Evolutionary conservation across 2,797 vertebrate genomes (phyloP), one percentile per base, ranked within the genome.

Genomic region (Garrulus glandarius): DNA sequence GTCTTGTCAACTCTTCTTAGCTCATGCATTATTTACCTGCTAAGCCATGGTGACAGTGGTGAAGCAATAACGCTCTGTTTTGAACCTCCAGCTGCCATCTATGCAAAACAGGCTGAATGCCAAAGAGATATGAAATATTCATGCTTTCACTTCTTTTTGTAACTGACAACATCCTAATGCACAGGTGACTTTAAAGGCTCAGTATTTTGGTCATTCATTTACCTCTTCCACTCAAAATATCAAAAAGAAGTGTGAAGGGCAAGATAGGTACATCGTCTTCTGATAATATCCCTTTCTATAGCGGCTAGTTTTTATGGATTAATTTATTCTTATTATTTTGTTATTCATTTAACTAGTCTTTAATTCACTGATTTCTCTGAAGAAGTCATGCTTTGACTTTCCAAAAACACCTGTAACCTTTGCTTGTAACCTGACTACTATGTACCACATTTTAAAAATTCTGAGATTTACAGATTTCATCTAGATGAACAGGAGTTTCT

Each of bases 11-110:
- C 37, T 86, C 65, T 91, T 83, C 92, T 92, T 34, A 92, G 57
- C 79, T 93, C 79, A 95, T 96, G 91, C 84, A 96, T 96, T 96
- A 95, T 96, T 96, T 96, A 97, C 95, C 87, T 86, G 57, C 76
- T 91, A 93, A 96, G 67, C 75, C 74, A 56, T 6, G 55, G 91
- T 92, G 95, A 94, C 92, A 91, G 87, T 63, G 52, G 91, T 56
- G 65, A 59, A 88, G 89, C 69, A 91, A 72, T 89, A 93, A 92
- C 1, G 8, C 46, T 93, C 76, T 72, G 74, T 79, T 94, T 92
- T 84, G 91, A 92, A 97, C 89, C 76, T 95, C 87, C 87, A 94
- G 91, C 72, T 97, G 96, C 89, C 92, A 93, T 69, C 87, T 79
- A 95, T 96, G 95, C 93, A 97, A 96, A 97, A 69, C 10, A 96